Evolutionary conservation across 2,113 vertebrate species (phyloP).

Genomic region (Herpailurus yagouaroundi): DNA sequence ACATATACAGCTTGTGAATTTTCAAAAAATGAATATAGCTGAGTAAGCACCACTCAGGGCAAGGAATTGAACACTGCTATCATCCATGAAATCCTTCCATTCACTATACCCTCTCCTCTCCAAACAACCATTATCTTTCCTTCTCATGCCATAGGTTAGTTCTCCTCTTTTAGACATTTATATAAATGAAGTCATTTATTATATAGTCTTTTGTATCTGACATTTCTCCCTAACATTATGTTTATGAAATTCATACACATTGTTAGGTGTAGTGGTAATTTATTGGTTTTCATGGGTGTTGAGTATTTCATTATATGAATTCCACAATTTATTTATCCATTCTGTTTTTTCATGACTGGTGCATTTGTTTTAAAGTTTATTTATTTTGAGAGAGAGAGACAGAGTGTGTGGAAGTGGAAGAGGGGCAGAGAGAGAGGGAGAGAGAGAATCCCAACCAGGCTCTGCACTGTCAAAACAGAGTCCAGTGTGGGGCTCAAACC

Average conservation of each 20-base stretch:
- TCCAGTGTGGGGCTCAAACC: no score
- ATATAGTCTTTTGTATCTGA: neutral
- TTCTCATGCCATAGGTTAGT: neutral
- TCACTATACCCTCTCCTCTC: neutral
- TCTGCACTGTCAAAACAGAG: no score
- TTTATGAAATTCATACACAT: neutral
- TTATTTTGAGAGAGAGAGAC: no score
- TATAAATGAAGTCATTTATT: neutral
- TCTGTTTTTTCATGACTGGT: neutral
- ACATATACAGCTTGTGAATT: neutral
- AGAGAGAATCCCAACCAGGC: no score
- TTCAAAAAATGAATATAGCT: neutral
- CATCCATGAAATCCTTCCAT: no score
- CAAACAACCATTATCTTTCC: neutral
- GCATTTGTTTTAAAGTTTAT: neutral
- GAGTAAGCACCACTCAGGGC: neutral
- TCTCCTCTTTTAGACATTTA: neutral
- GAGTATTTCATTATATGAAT: conserved; percentile 2
- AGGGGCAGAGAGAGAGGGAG: no score
- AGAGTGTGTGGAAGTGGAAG: no score
- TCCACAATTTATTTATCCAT: neutral
- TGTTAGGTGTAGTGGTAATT: neutral
- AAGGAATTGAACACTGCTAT: neutral
- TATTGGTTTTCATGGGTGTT: neutral
- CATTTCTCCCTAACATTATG: neutral